phyloP scores from a whole-genome alignment of 2,888 invertebrate species.

The Pseudanteris insignis region DNA sequence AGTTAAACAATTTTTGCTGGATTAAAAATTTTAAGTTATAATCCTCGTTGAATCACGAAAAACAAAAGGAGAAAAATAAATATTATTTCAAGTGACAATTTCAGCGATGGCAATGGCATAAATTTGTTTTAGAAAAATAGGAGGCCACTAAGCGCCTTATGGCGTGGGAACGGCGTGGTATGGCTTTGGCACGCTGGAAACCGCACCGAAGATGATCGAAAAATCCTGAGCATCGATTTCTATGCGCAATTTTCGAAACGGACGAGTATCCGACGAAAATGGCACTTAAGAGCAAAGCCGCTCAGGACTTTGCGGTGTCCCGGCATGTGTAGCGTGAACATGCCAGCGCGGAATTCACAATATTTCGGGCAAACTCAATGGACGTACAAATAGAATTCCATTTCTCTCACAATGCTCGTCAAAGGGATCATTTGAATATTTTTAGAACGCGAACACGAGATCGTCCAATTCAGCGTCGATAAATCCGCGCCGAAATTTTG shows the following conservation, averaged over 20 bases:
- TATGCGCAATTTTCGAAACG: slow-evolving; percentile 37
- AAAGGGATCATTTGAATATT: too few relatives aligned
- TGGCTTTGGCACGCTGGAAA: slow-evolving; percentile 32
- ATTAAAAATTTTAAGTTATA: too few relatives aligned
- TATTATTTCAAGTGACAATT: slow-evolving; percentile 51
- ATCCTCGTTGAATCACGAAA: too few relatives aligned
- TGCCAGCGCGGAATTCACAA: slow-evolving; percentile 31
- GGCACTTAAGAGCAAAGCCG: slow-evolving; percentile 40
- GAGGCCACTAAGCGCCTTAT: slow-evolving; percentile 62
- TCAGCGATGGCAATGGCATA: slow-evolving; percentile 55
- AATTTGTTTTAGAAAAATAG: slow-evolving; percentile 60
- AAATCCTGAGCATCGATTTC: slow-evolving; percentile 45
- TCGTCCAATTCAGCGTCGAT: too few relatives aligned
- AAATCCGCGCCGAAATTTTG: too few relatives aligned
- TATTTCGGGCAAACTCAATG: slow-evolving; percentile 34
- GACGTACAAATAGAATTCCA: slow-evolving; percentile 30
- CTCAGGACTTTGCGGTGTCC: slow-evolving; percentile 27
- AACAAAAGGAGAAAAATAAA: too few relatives aligned
- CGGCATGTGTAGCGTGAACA: slow-evolving; percentile 25
- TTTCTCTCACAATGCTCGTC: slow-evolving; percentile 12
- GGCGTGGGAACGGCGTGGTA: slow-evolving; percentile 51
- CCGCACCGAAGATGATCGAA: slow-evolving; percentile 35
- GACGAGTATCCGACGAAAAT: slow-evolving; percentile 38
- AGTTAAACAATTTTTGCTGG: too few relatives aligned
- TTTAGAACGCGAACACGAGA: too few relatives aligned